Evolutionary conservation across 37 sponge, comb jelly and placozoan species (phyloP).

Genomic region (Bolinopsis microptera): DNA sequence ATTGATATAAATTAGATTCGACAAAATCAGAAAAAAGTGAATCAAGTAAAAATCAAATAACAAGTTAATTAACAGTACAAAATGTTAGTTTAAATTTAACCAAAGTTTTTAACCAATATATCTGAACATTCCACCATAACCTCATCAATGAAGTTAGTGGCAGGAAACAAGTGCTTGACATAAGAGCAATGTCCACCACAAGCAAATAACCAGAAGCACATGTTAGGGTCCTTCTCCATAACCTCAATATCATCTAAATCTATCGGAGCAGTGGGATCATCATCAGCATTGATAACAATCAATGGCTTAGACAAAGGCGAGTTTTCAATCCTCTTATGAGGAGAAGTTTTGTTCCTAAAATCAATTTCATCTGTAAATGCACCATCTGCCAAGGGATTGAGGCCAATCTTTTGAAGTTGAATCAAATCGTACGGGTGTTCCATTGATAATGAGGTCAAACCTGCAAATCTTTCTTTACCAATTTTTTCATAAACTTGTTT

Average conservation of each 20-base stretch:
- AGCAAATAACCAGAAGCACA: conserved; percentile 2
- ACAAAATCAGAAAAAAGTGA: too few relatives aligned
- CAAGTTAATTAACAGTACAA: too few relatives aligned
- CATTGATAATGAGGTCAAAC: not conserved
- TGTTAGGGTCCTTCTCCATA: conserved; percentile 6
- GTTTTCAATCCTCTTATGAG: not conserved
- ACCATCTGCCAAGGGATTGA: not conserved
- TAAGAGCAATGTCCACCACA: conserved; percentile 20
- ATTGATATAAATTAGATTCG: too few relatives aligned
- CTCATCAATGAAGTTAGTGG: conserved; percentile 40
- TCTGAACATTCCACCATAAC: not conserved
- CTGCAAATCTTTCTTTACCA: not conserved
- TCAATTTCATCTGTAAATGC: not conserved
- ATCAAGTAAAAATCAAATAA: too few relatives aligned
- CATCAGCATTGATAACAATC: not conserved
- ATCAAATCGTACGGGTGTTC: not conserved
- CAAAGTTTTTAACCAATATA: not conserved
- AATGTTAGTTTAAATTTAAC: too few relatives aligned
- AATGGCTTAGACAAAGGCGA: not conserved
- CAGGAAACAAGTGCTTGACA: not conserved
- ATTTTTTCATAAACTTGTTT: not conserved
- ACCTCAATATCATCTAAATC: not conserved
- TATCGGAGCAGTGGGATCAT: not conserved
- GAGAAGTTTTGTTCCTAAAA: not conserved
- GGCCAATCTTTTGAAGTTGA: not conserved